These are phyloP conservation scores for Scyliorhinus canicula DNA, from an alignment of 2,797 vertebrate species.

Conservation along the genomic window DNA sequence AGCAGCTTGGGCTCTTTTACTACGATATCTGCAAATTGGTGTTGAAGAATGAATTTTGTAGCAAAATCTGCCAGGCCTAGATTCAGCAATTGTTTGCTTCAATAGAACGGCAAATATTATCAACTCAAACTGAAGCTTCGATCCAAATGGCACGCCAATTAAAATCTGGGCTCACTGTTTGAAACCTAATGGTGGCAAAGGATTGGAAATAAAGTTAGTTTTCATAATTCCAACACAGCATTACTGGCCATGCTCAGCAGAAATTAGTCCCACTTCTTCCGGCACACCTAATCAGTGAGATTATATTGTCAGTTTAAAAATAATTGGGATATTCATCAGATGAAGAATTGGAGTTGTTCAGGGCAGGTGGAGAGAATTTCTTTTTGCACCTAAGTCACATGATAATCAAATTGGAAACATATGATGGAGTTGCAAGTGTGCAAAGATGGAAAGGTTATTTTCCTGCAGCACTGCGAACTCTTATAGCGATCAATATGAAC, in stretches of 20 bases:
- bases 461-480: background rate
- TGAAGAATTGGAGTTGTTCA: background rate
- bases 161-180: background rate
- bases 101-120: too few species aligned
- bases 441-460: background rate
- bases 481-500: background rate
- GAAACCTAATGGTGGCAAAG: background rate
- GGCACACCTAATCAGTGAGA: background rate
- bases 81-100: background rate
- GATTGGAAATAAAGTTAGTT: background rate
- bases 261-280: background rate
- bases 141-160: background rate
- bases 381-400: background rate
- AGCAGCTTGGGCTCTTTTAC: background rate
- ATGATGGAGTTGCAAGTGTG: background rate
- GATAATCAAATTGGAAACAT: background rate
- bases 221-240: too few species aligned
- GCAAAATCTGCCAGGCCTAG: background rate
- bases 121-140: background rate
- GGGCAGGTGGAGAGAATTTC: background rate
- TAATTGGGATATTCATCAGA: background rate
- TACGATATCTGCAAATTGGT: background rate
- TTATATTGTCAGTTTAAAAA: background rate
- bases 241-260: background rate
- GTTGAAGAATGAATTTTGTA: background rate